Base-by-base conservation (phyloP, 1,140 invertebrate species). In the Andrena cerasifolii region DNA sequence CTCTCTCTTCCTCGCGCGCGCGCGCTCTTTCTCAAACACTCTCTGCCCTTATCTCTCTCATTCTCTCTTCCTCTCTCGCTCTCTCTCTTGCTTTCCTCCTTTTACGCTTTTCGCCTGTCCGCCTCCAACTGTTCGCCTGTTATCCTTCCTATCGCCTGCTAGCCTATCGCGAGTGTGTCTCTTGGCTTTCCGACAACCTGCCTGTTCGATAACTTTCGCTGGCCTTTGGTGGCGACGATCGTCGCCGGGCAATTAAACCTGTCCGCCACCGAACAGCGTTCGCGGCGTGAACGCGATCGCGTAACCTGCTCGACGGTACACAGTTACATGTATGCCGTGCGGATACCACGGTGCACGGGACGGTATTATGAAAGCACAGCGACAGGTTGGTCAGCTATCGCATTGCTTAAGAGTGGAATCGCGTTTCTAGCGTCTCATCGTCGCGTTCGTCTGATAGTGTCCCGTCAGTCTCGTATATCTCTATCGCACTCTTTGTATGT, bases 31-130 rank as follows among this genome's bases (percentile, higher is more conserved):
- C 0, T 28, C 56, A n/a, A n/a, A n/a, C n/a, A 10, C 36, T 28
- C 16, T 28, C 21, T 28, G 3, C 5, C 7, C 14, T 56, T 16
- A 6, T 12, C n/a, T 18, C 12, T 43, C 18, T 59, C 40, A 7
- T 28, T 1, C 16, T 24, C 6, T 16, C 24, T 40, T 31, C 8
- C 3, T 84, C 83, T 85, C 81, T 77, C 67, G 47, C 76, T 45
- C 40, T 33, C 43, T 63, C 26, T 36, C 58, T 36, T 6, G 26
- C 31, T 62, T 63, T 43, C 5, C 28, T 40, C 31, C 66, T 77
- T 31, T 71, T 58, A n/a, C 14, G 21, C 24, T 56, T 16, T 43
- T 49, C n/a, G 16, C 3, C 26, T 53, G 18, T 26, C 40, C 16
- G 8, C 8, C 14, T 26, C 8, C 18, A 6, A 51, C 4, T 24